Percentiles rank a stretch among this genome's conserved stretches.
These are phyloP conservation scores for Chondrilla cf. caribensis DNA, from an alignment of 37 sponge, comb jelly and placozoan species.

Conservation along the genomic window DNA sequence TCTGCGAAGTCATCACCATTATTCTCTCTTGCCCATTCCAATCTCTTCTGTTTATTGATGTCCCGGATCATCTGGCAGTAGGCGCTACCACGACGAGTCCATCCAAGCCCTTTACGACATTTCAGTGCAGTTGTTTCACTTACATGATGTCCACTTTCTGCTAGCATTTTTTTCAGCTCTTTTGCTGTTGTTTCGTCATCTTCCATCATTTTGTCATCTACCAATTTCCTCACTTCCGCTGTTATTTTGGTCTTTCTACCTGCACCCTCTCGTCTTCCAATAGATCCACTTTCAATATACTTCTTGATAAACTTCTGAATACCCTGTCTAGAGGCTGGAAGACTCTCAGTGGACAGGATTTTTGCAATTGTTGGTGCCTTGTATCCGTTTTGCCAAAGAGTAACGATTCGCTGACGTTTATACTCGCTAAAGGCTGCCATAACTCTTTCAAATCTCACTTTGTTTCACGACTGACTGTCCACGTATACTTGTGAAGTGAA, in stretches of 20 bases:
- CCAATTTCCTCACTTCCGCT: background rate
- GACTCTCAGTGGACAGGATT: background rate
- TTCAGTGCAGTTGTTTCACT: too few relatives aligned
- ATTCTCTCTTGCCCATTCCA: too few relatives aligned
- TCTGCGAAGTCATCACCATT: too few relatives aligned
- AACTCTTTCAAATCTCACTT: background rate
- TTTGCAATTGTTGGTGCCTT: slow-evolving; percentile 27
- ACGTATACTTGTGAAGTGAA: too few relatives aligned
- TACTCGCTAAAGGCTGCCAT: slow-evolving; percentile 16
- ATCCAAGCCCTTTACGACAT: too few relatives aligned
- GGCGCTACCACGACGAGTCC: too few relatives aligned
- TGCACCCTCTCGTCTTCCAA: slow-evolving; percentile 27
- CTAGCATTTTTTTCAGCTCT: too few relatives aligned
- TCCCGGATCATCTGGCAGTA: too few relatives aligned
- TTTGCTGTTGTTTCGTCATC: too few relatives aligned
- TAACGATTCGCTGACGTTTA: slow-evolving; percentile 19
- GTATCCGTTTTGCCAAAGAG: slow-evolving; percentile 13
- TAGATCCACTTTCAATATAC: slow-evolving; percentile 11
- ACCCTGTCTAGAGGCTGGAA: slow-evolving; percentile 23
- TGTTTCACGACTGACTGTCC: background rate
- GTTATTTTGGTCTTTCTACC: slow-evolving; percentile 16
- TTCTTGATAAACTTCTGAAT: slow-evolving; percentile 17
- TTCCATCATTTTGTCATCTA: too few relatives aligned
- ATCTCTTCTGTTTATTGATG: too few relatives aligned
- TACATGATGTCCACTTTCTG: too few relatives aligned